These are phyloP conservation scores for Neofelis nebulosa DNA, from an alignment of 2,113 vertebrate species.

Conservation along the genomic window DNA sequence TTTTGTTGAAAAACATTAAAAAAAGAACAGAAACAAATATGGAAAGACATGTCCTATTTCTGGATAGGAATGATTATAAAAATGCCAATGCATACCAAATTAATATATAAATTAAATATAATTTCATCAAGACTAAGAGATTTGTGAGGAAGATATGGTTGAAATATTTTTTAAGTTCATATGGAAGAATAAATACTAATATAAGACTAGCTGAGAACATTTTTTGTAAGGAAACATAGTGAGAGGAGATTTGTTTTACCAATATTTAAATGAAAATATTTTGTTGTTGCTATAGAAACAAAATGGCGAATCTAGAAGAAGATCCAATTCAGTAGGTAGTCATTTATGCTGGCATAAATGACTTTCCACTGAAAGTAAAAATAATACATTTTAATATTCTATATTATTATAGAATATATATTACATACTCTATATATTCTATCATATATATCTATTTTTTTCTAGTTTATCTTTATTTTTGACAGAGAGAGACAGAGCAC, in stretches of 20 bases:
- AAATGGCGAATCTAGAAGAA: not conserved
- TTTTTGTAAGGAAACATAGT: not conserved
- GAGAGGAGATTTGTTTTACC: not conserved
- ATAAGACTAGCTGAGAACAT: not conserved
- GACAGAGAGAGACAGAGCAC: no score
- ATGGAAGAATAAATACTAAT: not conserved
- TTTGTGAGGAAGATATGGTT: not conserved
- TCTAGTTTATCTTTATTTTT: no score
- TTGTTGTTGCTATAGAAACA: not conserved
- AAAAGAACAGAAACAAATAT: not conserved
- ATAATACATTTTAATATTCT: not conserved
- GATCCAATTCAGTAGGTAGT: not conserved
- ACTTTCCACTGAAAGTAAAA: not conserved
- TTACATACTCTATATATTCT: not conserved
- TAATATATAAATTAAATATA: not conserved
- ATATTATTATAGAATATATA: not conserved
- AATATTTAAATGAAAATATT: not conserved
- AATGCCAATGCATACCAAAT: not conserved
- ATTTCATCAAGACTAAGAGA: constrained; percentile 1
- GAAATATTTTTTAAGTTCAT: not conserved
- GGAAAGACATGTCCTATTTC: not conserved
- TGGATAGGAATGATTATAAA: not conserved
- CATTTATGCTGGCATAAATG: not conserved
- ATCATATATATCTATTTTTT: not conserved
- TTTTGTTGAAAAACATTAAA: not conserved